phyloP scores from a whole-genome alignment of 2,888 invertebrate species.

The Spicauda simplicius region DNA sequence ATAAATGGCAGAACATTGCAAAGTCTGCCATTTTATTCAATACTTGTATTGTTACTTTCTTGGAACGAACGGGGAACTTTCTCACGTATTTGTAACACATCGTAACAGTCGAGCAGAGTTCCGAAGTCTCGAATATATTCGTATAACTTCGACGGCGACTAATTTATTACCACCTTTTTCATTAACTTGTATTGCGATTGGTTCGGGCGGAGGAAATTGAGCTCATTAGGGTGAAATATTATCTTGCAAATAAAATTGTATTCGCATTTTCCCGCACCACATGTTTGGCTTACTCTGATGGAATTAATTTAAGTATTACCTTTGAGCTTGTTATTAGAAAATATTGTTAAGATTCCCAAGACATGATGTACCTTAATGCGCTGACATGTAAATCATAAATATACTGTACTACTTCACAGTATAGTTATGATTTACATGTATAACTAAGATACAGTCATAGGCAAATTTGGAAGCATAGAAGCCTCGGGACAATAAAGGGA shows the following conservation, averaged over 20 bases:
- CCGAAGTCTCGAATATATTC: slow-evolving; percentile 34
- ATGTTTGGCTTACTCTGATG: not conserved
- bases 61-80: slow-evolving; percentile 36
- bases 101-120: slow-evolving; percentile 35
- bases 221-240: slow-evolving; percentile 35
- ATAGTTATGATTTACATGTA: too few species aligned
- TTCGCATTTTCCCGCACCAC: slow-evolving; percentile 11
- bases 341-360: too few species aligned
- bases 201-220: slow-evolving; percentile 26
- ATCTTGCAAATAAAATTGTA: slow-evolving; percentile 31
- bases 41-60: slow-evolving; percentile 40
- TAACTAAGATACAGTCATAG: too few species aligned
- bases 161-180: slow-evolving; percentile 46
- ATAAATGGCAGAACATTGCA: slow-evolving; percentile 42
- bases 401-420: too few species aligned
- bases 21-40: slow-evolving; percentile 52
- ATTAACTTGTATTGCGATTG: slow-evolving; percentile 40
- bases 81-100: slow-evolving; percentile 39
- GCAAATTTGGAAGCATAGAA: too few species aligned
- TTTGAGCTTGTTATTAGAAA: too few species aligned
- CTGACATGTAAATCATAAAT: too few species aligned
- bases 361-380: too few species aligned
- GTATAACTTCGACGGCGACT: slow-evolving; percentile 40
- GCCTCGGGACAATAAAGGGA: too few species aligned
- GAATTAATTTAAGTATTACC: too few species aligned